Evolutionary conservation across 1,140 invertebrate genomes (phyloP).

Genomic region (Cydia strobilella): DNA sequence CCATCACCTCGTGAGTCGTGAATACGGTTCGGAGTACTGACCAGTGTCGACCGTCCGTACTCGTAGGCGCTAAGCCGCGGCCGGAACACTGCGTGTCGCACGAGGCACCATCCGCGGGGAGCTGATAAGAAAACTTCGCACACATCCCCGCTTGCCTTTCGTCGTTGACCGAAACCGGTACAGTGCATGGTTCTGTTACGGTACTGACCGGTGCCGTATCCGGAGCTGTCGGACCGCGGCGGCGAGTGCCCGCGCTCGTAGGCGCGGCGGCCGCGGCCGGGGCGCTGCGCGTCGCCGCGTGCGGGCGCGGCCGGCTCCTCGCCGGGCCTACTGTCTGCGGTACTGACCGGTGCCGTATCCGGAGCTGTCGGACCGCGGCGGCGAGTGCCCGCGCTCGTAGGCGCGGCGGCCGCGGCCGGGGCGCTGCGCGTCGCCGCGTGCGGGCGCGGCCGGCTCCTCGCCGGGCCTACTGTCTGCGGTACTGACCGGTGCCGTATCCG

Average conservation of each 20-base stretch:
- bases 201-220: conserved; percentile 87
- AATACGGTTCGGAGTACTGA: no score
- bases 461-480: conserved; percentile 38
- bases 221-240: conserved; percentile 91
- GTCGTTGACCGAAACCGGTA: conserved; percentile 69
- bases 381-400: conserved; percentile 88
- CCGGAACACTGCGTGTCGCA: no score
- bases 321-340: conserved; percentile 38
- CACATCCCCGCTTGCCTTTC: no score
- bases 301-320: conserved; percentile 55
- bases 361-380: conserved; percentile 91
- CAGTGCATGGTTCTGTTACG: conserved; percentile 59
- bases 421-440: conserved; percentile 60
- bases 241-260: conserved; percentile 90
- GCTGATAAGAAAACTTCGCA: conserved; percentile 73
- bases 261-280: conserved; percentile 80
- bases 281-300: conserved; percentile 63
- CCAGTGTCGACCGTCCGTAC: no score
- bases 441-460: conserved; percentile 55
- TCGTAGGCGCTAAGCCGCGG: no score
- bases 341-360: conserved; percentile 88
- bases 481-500: conserved; percentile 88
- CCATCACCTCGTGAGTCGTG: no score
- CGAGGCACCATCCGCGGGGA: no score
- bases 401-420: conserved; percentile 81